Percentiles rank a stretch among this genome's conserved stretches.
Conservation (phyloP, 2,888 invertebrate genomes). For the Megamerina dolium region DNA sequence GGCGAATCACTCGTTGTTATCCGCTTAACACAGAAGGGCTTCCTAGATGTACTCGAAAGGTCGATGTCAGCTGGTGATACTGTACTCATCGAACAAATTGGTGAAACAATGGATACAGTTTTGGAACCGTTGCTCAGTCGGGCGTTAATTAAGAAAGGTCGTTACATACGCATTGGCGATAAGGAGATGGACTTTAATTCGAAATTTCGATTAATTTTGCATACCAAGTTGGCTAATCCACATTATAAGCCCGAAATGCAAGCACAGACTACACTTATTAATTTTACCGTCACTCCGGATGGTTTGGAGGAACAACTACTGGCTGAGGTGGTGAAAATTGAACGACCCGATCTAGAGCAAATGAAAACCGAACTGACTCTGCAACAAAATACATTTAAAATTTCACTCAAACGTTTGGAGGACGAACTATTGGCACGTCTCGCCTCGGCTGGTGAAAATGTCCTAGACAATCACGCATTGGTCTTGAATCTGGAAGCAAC, state of each 20-base stretch:
- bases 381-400: conserved; percentile 93
- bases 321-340: conserved; percentile 89
- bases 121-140: conserved; percentile 84
- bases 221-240: conserved; percentile 92
- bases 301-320: conserved; percentile 93
- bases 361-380: conserved; percentile 79
- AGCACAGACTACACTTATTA: conserved; percentile 91
- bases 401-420: conserved; percentile 81
- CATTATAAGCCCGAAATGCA: conserved; percentile 98
- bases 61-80: conserved; percentile 68
- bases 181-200: conserved; percentile 86
- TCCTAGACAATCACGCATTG: conserved; percentile 82
- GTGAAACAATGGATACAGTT: conserved; percentile 86
- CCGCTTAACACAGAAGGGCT: conserved; percentile 74
- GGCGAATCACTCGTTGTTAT: conserved; percentile 67
- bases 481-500: conserved; percentile 91
- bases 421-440: conserved; percentile 82
- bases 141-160: conserved; percentile 83
- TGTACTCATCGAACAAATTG: conserved; percentile 84
- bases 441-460: conserved; percentile 86
- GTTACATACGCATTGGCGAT: conserved; percentile 76
- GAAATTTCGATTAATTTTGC: conserved; percentile 76
- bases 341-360: conserved; percentile 84
- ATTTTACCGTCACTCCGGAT: conserved; percentile 92
- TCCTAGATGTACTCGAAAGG: conserved; percentile 75